Evolutionary conservation across 1,140 invertebrate genomes (phyloP).

Genomic region (Nasonia vitripennis): DNA sequence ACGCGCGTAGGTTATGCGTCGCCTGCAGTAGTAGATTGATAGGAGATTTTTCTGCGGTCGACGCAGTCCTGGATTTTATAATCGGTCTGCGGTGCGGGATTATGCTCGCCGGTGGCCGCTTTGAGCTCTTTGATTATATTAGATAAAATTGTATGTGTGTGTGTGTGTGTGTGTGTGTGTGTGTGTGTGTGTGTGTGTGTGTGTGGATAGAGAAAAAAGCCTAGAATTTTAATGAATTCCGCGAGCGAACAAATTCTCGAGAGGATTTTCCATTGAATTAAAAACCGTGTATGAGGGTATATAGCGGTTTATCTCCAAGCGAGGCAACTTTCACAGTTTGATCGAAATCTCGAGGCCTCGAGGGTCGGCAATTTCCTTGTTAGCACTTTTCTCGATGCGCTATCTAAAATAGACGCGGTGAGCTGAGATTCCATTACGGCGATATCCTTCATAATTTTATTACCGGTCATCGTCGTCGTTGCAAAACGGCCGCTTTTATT

Average conservation of each 20-base stretch:
- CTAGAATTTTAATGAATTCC: no score
- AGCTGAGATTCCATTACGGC: not conserved
- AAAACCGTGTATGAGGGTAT: not conserved
- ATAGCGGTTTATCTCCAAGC: not conserved
- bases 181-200: not conserved
- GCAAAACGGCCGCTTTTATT: no score
- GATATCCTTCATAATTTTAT: not conserved
- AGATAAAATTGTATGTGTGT: not conserved
- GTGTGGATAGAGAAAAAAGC: no score
- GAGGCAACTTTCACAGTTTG: conserved; percentile 16
- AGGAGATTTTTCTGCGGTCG: not conserved
- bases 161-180: not conserved
- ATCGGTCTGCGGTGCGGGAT: not conserved
- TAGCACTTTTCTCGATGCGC: not conserved
- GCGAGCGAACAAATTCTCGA: no score
- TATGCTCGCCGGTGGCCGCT: not conserved
- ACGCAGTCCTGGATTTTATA: not conserved
- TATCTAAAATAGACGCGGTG: not conserved
- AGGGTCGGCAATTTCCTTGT: not conserved
- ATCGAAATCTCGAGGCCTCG: not conserved
- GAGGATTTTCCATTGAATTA: not conserved
- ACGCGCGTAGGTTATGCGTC: not conserved
- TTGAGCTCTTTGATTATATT: not conserved
- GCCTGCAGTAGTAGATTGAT: not conserved
- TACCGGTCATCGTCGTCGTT: no score